phyloP scores from a whole-genome alignment of 2,113 vertebrate genomes.

The Tragelaphus buxtoni region DNA sequence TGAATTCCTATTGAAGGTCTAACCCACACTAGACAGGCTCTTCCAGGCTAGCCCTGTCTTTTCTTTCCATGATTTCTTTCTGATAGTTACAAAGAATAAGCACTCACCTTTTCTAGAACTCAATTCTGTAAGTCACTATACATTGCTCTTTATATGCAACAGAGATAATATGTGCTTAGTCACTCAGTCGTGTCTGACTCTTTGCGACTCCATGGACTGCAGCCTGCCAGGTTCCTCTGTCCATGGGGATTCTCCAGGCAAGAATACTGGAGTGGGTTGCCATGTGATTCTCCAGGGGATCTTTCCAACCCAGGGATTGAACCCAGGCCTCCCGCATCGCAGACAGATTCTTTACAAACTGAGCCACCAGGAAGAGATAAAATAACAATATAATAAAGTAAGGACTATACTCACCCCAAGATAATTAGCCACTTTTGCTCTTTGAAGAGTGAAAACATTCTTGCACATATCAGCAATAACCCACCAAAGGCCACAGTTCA shows the following conservation, averaged over 20 bases:
- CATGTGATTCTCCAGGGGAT: neutral
- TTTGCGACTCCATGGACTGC: neutral
- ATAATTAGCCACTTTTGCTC: neutral
- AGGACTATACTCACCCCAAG: neutral
- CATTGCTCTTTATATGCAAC: neutral
- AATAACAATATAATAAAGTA: neutral
- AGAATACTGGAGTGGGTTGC: neutral
- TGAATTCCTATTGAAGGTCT: neutral
- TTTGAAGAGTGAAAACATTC: neutral
- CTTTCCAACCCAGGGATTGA: neutral
- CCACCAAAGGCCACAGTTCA: neutral
- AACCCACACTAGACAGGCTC: neutral
- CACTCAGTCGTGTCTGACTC: neutral
- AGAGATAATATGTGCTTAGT: neutral
- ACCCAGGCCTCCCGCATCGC: neutral
- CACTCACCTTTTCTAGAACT: neutral
- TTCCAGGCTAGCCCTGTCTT: neutral
- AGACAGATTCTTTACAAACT: neutral
- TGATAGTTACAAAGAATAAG: neutral
- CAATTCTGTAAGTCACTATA: neutral
- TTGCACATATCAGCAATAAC: neutral
- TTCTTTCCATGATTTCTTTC: neutral
- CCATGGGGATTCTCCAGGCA: neutral
- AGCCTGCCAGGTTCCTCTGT: neutral
- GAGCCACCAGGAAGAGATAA: neutral